These are phyloP conservation scores for Osmerus mordax DNA, from an alignment of 2,113 vertebrate genomes.

Conservation along the genomic window DNA sequence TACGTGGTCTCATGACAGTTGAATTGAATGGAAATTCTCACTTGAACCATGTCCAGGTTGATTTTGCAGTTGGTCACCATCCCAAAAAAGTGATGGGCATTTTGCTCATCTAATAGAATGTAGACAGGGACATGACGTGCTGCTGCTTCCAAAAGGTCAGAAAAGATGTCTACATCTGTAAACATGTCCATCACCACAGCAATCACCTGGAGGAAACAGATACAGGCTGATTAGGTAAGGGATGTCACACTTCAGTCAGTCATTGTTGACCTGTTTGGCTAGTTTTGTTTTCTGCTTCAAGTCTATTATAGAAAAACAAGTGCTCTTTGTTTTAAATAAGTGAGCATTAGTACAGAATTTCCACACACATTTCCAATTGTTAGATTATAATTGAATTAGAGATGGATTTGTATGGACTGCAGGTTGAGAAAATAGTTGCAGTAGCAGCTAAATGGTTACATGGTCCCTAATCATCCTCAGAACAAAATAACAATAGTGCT, in stretches of 20 bases:
- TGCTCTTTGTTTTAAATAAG: too few relatives aligned
- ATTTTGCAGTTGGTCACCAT: constrained; percentile 88
- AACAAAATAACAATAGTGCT: too few relatives aligned
- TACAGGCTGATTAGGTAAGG: neutral
- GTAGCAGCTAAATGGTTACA: neutral
- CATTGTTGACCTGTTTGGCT: neutral
- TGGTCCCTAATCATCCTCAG: too few relatives aligned
- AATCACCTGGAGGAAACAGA: constrained; percentile 78
- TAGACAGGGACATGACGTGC: constrained; percentile 89
- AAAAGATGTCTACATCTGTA: constrained; percentile 91
- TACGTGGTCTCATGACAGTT: neutral
- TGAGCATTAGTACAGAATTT: too few relatives aligned
- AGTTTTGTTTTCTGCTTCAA: too few relatives aligned
- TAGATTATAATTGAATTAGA: too few relatives aligned
- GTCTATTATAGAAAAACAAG: too few relatives aligned
- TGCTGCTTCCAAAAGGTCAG: constrained; percentile 86
- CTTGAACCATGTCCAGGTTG: constrained; percentile 86
- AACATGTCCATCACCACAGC: constrained; percentile 96
- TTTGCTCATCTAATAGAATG: constrained; percentile 89
- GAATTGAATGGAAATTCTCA: constrained; percentile 60
- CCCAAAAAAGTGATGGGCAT: constrained; percentile 84
- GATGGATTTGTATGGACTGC: too few relatives aligned
- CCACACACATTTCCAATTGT: too few relatives aligned
- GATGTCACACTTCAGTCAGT: neutral
- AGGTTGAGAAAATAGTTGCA: neutral